phyloP scores from a whole-genome alignment of 2,113 vertebrate genomes.

The Thalassoma bifasciatum region DNA sequence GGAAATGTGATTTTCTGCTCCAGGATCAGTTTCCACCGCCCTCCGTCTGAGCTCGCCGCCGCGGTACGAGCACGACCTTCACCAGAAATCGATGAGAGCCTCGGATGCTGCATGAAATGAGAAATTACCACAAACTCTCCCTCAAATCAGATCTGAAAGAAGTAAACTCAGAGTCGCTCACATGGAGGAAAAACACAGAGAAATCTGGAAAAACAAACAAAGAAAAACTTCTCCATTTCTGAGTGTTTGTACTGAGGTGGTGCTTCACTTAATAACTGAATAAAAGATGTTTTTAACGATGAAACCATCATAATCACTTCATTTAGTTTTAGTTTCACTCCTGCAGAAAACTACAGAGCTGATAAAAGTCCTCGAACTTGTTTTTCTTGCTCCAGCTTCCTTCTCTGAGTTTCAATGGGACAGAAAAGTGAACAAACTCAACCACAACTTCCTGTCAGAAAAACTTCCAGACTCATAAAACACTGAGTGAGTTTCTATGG shows the following conservation, averaged over 20 bases:
- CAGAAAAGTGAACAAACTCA: neutral
- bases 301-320: neutral
- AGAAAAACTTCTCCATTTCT: too few relatives aligned
- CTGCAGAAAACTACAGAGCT: neutral
- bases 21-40: conserved; percentile 5
- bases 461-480: neutral
- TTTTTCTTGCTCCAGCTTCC: neutral
- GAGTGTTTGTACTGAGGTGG: neutral
- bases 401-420: neutral
- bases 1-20: conserved; percentile 42
- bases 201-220: too few relatives aligned
- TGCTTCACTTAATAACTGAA: neutral
- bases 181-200: neutral
- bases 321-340: neutral
- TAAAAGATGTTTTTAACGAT: neutral
- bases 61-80: conserved; percentile 24
- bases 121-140: neutral
- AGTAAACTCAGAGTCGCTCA: neutral
- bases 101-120: conserved; percentile 5
- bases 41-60: conserved; percentile 4
- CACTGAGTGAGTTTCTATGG: too few relatives aligned
- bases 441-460: neutral
- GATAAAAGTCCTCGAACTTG: neutral
- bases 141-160: neutral
- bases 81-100: conserved; percentile 33